Evolutionary conservation across 2,113 vertebrate genomes (phyloP).

Genomic region (Grantiella picta): DNA sequence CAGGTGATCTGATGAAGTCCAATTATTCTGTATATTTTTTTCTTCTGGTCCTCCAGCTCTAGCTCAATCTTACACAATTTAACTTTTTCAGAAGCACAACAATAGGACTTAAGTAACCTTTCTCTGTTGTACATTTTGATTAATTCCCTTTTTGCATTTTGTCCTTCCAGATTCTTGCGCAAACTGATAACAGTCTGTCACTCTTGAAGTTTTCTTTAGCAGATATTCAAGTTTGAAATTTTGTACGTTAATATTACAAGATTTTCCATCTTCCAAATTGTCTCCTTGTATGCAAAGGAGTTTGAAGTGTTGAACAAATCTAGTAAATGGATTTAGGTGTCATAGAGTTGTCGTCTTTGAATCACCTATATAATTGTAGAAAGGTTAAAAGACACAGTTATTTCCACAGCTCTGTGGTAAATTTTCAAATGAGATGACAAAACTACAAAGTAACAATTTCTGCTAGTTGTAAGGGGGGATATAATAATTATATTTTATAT

Average conservation of each 20-base stretch:
- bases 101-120: not conserved
- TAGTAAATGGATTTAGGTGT: not conserved
- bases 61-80: not conserved
- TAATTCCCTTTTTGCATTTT: not conserved
- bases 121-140: not conserved
- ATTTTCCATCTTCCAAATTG: not conserved
- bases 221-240: not conserved
- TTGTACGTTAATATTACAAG: not conserved
- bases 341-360: not conserved
- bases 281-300: not conserved
- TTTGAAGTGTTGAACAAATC: not conserved
- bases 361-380: not conserved
- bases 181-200: not conserved
- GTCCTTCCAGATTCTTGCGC: not conserved
- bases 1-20: not conserved
- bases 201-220: not conserved
- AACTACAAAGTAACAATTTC: not conserved
- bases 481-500: too few relatives aligned
- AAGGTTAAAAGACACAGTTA: not conserved
- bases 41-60: not conserved
- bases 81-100: not conserved
- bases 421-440: not conserved
- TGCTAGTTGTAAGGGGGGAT: accelerated
- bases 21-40: not conserved
- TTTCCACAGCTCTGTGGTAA: not conserved